Evolutionary conservation across 2,113 vertebrate genomes (phyloP).

Genomic region (Prionailurus bengalensis): DNA sequence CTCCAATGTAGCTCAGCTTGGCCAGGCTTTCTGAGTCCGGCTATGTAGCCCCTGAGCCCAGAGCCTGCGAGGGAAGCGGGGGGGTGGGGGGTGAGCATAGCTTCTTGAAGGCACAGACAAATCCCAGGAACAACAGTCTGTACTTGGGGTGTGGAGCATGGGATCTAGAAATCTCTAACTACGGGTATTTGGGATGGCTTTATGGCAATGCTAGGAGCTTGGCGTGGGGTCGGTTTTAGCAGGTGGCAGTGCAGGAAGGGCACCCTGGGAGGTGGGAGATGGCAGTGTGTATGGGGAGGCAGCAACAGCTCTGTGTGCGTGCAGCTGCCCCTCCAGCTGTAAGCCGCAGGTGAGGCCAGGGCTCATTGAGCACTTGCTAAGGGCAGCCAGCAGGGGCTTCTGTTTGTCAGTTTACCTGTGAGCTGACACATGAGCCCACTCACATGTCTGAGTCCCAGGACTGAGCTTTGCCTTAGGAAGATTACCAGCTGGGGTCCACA

Average conservation of each 20-base stretch:
- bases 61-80: rapidly evolving
- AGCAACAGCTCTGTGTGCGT: too few species aligned
- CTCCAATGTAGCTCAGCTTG: rapidly evolving
- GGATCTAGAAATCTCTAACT: not conserved
- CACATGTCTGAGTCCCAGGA: not conserved
- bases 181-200: rapidly evolving
- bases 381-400: not conserved
- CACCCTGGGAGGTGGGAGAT: not conserved
- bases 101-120: not conserved
- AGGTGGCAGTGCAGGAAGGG: not conserved
- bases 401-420: not conserved
- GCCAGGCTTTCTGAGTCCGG: rapidly evolving
- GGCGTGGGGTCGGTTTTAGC: not conserved
- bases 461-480: not conserved
- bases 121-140: not conserved
- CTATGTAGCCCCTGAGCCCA: not conserved
- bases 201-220: not conserved
- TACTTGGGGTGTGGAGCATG: too few species aligned
- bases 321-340: not conserved
- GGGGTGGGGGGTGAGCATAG: too few species aligned
- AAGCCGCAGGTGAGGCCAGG: not conserved
- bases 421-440: not conserved
- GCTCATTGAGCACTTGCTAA: rapidly evolving
- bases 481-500: rapidly evolving
- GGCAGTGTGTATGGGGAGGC: rapidly evolving